Base-by-base conservation (phyloP, 2,797 vertebrate genomes). In the Pseudotriccus pelzelni region DNA sequence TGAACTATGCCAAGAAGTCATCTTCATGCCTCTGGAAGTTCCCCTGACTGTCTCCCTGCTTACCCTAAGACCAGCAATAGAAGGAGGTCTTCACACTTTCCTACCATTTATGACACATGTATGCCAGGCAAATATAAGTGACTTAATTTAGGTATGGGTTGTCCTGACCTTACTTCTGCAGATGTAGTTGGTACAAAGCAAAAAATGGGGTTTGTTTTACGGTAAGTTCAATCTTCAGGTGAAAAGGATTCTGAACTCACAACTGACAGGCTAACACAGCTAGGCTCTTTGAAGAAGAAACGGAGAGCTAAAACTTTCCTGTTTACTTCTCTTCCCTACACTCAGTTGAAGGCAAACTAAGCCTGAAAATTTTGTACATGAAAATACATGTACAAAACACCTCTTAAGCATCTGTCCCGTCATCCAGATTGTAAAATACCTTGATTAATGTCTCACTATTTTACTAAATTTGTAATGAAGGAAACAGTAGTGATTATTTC, bases 391-490 rank as follows among this genome's bases (percentile, higher is more conserved):
- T 53, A 83, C 53, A 75, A 56, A 86, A 70, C 13, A 84, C 15
- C 56, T 87, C 55, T 62, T 27, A 67, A 59, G 36, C 43, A 46
- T 53, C 86, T 70, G 39, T 78, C 47, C 39, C 43, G 56, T 50
- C 47, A 52, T 67, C 69, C 87, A 93, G 53, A 55, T 52, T n/a
- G 39, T 75, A 79, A 84, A 59, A 83, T 50, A 72, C 72, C 66
- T 97, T 91, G 76, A 94, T 89, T 64, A 62, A 82, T 78, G 79
- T 19, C 49, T 32, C 59, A 74, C 44, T 55, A 62, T 78, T 95
- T 84, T 58, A 86, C 36, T 82, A 52, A 49, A 56, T n/a, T 83
- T 81, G 79, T 90, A 80, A 84, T 77, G 58, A 79, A 90, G 74
- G 34, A 70, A 80, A 73, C 8, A 44, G 36, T 14, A 75, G 7